phyloP scores from a whole-genome alignment of 2,113 vertebrate species.

The Hippocampus guttulatus region DNA sequence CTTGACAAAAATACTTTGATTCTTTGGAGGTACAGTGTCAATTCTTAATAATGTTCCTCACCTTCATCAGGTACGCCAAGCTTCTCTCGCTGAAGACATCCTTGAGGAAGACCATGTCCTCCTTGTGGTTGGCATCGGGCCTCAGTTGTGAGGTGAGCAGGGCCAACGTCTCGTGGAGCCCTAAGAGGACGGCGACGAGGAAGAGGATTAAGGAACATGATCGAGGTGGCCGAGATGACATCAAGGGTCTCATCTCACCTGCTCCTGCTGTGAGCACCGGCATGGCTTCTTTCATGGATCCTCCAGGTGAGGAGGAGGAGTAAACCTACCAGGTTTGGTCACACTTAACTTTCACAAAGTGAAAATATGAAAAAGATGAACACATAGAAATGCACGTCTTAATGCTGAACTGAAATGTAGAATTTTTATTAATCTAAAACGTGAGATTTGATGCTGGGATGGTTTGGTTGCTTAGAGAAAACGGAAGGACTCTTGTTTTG shows the following conservation, averaged over 20 bases:
- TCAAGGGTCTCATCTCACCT: constrained; percentile 65
- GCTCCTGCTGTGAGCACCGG: constrained; percentile 88
- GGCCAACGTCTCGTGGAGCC: constrained; percentile 89
- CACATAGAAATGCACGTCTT: neutral
- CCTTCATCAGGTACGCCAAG: constrained; percentile 90
- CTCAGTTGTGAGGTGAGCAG: constrained; percentile 89
- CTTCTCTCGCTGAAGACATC: constrained; percentile 94
- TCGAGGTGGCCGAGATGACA: neutral
- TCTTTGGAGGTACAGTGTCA: neutral
- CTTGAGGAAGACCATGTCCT: constrained; percentile 91
- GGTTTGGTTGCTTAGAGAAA: neutral
- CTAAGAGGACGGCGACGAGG: constrained; percentile 51
- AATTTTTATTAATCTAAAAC: neutral
- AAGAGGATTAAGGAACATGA: neutral
- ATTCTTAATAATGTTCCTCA: constrained; percentile 33
- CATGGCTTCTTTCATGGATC: constrained; percentile 81
- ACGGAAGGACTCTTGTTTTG: neutral
- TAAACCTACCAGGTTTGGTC: constrained; percentile 25
- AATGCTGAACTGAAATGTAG: neutral
- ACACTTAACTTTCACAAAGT: neutral
- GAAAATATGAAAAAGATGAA: neutral
- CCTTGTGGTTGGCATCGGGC: constrained; percentile 91
- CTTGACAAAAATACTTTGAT: no score
- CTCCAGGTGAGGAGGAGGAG: constrained; percentile 38
- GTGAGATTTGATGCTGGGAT: neutral